These are phyloP conservation scores for Philopotamus ludificatus DNA, from an alignment of 1,140 invertebrate genomes.

Conservation along the genomic window DNA sequence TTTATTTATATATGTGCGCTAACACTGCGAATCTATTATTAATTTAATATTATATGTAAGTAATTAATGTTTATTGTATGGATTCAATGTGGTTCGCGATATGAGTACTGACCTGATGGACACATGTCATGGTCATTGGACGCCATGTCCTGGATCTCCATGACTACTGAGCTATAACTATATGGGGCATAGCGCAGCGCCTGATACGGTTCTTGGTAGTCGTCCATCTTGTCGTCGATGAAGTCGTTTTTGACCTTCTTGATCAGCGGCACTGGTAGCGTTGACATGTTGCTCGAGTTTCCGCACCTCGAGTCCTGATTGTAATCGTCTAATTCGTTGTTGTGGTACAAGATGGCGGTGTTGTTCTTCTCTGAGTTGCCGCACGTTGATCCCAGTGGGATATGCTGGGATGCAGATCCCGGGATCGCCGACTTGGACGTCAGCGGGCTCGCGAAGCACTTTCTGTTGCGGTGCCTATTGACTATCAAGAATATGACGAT, in stretches of 20 bases:
- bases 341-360: slow-evolving; percentile 46
- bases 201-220: slow-evolving; percentile 79
- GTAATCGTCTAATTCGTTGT: slow-evolving; percentile 49
- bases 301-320: slow-evolving; percentile 49
- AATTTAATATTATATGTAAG: too few species aligned
- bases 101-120: slow-evolving; percentile 51
- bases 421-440: slow-evolving; percentile 60
- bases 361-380: slow-evolving; percentile 45
- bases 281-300: slow-evolving; percentile 52
- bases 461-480: slow-evolving; percentile 72
- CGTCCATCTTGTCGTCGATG: slow-evolving; percentile 65
- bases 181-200: slow-evolving; percentile 73
- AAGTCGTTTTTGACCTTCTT: slow-evolving; percentile 52
- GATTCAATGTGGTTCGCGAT: too few species aligned
- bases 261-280: slow-evolving; percentile 59
- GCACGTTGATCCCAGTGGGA: slow-evolving; percentile 17
- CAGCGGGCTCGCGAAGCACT: slow-evolving; percentile 72
- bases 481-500: slow-evolving; percentile 77
- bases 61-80: too few species aligned
- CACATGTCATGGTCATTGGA: slow-evolving; percentile 60
- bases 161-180: slow-evolving; percentile 74
- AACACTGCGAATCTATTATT: too few species aligned
- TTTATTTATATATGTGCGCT: too few species aligned
- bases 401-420: slow-evolving; percentile 43
- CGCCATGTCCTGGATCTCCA: slow-evolving; percentile 72